phyloP scores from a whole-genome alignment of 2,113 vertebrate species.

The Cyprinodon variegatus region DNA sequence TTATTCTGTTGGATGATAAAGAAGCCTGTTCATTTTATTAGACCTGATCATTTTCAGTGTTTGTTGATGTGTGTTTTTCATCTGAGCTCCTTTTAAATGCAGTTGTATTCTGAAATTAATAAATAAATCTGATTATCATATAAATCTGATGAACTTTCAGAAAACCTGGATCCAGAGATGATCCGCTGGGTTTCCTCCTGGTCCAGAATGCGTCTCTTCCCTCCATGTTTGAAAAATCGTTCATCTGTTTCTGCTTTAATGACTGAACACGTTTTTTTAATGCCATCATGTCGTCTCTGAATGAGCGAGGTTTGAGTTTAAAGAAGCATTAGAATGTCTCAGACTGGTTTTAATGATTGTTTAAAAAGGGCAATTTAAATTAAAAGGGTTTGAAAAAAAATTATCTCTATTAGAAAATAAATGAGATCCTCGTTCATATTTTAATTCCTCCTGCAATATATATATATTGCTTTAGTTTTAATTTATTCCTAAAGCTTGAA shows the following conservation, averaged over 20 bases:
- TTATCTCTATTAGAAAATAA: neutral
- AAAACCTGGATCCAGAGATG: too few relatives aligned
- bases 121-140: neutral
- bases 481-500: neutral
- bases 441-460: neutral
- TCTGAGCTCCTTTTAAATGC: neutral
- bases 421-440: neutral
- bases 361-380: neutral
- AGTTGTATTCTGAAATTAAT: neutral
- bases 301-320: neutral
- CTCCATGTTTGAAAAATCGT: too few relatives aligned
- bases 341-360: neutral
- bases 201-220: too few relatives aligned
- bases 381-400: neutral
- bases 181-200: too few relatives aligned
- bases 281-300: neutral
- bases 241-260: too few relatives aligned
- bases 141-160: neutral
- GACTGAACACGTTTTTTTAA: too few relatives aligned
- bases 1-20: too few relatives aligned
- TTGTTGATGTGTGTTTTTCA: neutral
- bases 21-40: neutral
- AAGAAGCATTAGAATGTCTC: neutral
- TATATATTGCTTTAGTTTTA: neutral
- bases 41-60: neutral